phyloP scores from a whole-genome alignment of 1,140 invertebrate genomes.

The Dermatophagoides farinae region DNA sequence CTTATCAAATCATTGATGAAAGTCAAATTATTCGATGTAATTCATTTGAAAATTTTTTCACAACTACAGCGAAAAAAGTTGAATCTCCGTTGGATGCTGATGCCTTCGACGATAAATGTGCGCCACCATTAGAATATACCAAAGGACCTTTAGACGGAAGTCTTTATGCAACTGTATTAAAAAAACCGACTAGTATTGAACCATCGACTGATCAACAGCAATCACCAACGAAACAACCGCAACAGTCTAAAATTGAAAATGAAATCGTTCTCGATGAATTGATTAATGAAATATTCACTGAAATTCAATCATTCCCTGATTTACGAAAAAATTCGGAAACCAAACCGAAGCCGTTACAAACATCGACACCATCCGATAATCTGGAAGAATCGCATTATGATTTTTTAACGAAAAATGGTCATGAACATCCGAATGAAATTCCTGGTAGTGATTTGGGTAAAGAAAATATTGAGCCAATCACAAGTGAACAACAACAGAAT shows the following conservation, averaged over 20 bases:
- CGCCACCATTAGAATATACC: slow-evolving; percentile 30
- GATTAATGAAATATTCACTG: slow-evolving; percentile 55
- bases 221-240: slow-evolving; percentile 5
- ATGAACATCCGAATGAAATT: background rate
- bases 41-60: slow-evolving; percentile 52
- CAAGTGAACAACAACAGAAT: background rate
- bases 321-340: slow-evolving; percentile 22
- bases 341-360: background rate
- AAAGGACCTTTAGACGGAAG: slow-evolving; percentile 66
- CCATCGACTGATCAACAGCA: slow-evolving; percentile 4
- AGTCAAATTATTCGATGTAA: slow-evolving; percentile 55
- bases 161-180: slow-evolving; percentile 58
- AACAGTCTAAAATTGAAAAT: slow-evolving; percentile 16
- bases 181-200: slow-evolving; percentile 21
- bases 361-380: background rate
- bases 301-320: slow-evolving; percentile 52
- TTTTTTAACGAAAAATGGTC: background rate
- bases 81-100: slow-evolving; percentile 11
- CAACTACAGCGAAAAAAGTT: slow-evolving; percentile 25
- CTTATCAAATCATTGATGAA: slow-evolving; percentile 21
- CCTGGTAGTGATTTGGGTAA: background rate
- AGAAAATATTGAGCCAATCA: background rate
- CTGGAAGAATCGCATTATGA: background rate
- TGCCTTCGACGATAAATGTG: background rate
- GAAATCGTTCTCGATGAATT: slow-evolving; percentile 43